Evolutionary conservation across 2,888 invertebrate species (phyloP).

Genomic region (Myopa testacea): DNA sequence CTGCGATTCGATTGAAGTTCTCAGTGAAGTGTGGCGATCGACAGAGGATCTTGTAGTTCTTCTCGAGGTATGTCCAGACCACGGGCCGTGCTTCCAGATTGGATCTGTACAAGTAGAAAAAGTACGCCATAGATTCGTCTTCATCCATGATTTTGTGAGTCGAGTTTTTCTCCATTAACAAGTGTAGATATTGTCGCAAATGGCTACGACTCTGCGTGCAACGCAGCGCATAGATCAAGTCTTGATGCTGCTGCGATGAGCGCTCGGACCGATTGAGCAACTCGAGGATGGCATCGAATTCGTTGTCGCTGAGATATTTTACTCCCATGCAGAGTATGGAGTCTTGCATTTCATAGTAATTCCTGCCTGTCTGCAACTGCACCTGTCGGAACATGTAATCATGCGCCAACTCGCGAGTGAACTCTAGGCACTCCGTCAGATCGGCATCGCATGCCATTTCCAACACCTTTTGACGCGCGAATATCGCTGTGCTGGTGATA

Average conservation of each 20-base stretch:
- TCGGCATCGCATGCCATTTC: constrained; percentile 58
- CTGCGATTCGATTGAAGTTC: constrained; percentile 58
- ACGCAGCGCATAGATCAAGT: constrained; percentile 60
- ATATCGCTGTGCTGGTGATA: constrained; percentile 42
- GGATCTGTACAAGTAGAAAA: constrained; percentile 56
- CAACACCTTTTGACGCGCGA: constrained; percentile 50
- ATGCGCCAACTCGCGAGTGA: constrained; percentile 52
- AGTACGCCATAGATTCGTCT: constrained; percentile 57
- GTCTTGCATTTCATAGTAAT: constrained; percentile 54
- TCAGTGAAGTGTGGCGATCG: constrained; percentile 52
- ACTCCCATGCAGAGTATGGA: constrained; percentile 58
- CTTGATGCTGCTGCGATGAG: constrained; percentile 52
- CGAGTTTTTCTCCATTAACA: constrained; percentile 58
- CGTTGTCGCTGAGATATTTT: constrained; percentile 53
- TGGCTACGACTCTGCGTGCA: constrained; percentile 58
- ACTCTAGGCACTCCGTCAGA: constrained; percentile 57
- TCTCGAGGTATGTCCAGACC: constrained; percentile 58
- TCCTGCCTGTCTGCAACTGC: constrained; percentile 47
- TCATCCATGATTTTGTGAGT: constrained; percentile 54
- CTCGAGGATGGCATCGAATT: constrained; percentile 55
- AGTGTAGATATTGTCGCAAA: constrained; percentile 55
- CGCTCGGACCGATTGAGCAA: constrained; percentile 49
- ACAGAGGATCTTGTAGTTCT: constrained; percentile 56
- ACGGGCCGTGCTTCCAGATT: constrained; percentile 56
- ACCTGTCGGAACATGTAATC: constrained; percentile 56